A percentile compares a stretch with the other conserved stretches of the same genome.
These are phyloP conservation scores for Leucopsar rothschildi DNA, from an alignment of 2,113 vertebrate species.

Conservation along the genomic window DNA sequence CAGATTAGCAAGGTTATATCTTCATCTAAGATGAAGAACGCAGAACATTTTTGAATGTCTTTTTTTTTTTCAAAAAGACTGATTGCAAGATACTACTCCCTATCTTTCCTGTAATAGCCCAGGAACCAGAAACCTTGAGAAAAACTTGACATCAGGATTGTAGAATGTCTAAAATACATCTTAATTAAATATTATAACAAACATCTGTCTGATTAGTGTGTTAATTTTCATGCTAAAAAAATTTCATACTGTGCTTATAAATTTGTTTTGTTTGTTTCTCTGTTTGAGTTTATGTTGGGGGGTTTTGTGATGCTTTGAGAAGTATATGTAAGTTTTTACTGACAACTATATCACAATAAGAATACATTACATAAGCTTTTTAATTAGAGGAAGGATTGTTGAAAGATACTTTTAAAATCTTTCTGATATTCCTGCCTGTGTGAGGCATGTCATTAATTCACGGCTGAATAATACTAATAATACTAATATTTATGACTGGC, in stretches of 20 bases:
- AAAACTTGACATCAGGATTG: not conserved
- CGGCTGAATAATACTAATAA: not conserved
- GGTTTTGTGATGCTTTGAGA: not conserved
- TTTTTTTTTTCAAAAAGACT: not conserved
- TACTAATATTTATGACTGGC: not conserved
- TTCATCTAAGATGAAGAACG: not conserved
- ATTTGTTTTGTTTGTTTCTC: not conserved
- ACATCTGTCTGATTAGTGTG: accelerated
- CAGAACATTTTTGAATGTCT: not conserved
- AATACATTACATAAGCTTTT: not conserved
- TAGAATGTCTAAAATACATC: not conserved
- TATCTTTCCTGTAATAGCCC: not conserved
- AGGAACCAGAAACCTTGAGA: not conserved
- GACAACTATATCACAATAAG: not conserved
- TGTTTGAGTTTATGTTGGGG: not conserved
- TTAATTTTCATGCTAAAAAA: not conserved
- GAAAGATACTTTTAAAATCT: not conserved
- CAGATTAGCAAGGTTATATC: not conserved
- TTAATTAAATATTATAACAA: not conserved
- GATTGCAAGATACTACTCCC: not conserved
- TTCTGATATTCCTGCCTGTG: not conserved
- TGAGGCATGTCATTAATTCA: not conserved
- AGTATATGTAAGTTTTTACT: not conserved
- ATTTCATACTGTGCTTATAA: not conserved
- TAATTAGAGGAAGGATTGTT: not conserved